phyloP scores from a whole-genome alignment of 2,888 invertebrate genomes.

The Didymodactylos carnosus region DNA sequence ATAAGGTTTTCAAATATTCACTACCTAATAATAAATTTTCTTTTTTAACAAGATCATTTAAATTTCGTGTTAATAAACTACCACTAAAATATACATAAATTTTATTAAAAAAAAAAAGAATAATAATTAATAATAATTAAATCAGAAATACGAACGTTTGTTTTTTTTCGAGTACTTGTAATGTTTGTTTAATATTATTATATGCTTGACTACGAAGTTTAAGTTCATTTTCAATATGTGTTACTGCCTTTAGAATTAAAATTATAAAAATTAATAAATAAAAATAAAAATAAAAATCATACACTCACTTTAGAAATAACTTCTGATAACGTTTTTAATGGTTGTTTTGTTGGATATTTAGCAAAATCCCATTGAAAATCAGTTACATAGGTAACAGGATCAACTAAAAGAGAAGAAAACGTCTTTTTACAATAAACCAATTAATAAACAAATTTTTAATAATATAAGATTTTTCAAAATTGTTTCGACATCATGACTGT shows the following conservation, averaged over 20 bases:
- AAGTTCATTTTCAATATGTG: constrained; percentile 90
- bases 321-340: constrained; percentile 82
- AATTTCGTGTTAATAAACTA: constrained; percentile 77
- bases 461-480: too few species aligned
- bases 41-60: constrained; percentile 89
- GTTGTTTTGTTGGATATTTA: constrained; percentile 96
- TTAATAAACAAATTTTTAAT: background rate
- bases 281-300: background rate
- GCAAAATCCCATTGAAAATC: constrained; percentile 99
- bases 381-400: constrained; percentile 77
- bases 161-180: constrained; percentile 58
- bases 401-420: too few species aligned
- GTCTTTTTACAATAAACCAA: background rate
- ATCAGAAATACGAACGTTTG: background rate
- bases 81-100: constrained; percentile 44
- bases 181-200: constrained; percentile 83
- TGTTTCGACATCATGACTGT: too few species aligned
- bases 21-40: constrained; percentile 96
- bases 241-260: constrained; percentile 43
- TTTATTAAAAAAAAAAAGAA: background rate
- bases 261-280: background rate
- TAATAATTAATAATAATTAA: background rate
- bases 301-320: constrained; percentile 47
- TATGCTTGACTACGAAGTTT: constrained; percentile 84
- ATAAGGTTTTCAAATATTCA: constrained; percentile 83